Base-by-base conservation (phyloP, 1,140 invertebrate species). In the Augochlora pura region DNA sequence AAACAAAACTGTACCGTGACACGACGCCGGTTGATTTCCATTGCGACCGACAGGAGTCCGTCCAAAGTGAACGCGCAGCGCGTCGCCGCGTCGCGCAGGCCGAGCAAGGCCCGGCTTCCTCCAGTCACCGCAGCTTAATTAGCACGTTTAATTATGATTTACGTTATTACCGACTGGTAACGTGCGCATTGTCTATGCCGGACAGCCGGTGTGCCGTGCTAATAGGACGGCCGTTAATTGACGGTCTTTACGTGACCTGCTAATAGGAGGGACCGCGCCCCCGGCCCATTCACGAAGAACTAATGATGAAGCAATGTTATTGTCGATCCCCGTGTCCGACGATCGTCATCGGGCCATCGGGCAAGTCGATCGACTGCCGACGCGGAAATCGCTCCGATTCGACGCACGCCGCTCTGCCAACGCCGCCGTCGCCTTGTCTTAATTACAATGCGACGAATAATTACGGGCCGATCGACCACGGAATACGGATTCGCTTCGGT, bases 71-170 rank as follows among this genome's bases (percentile, higher is more conserved):
- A 18, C n/a, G n/a, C n/a, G n/a, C n/a, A n/a, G n/a, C 10, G 1
- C 42, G 4, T 16, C 16, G 49, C 0, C 14, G 14, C 21, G 5
- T 21, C 49, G 14, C 42, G 42, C n/a, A n/a, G n/a, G n/a, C n/a
- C n/a, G n/a, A n/a, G n/a, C n/a, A n/a, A n/a, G n/a, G 14, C 10
- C 21, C n/a, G 21, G n/a, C 54, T 57, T 57, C 54, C 39, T 10
- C 9, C n/a, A 18, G 42, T 46, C 42, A 18, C 21, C 2, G n/a
- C 42, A 21, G 27, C 64, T 71, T 78, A 57, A 82, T 84, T 68
- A 62, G 14, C 57, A 46, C 62, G 39, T 52, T 70, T 84, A 72
- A 79, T 84, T 78, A 79, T 64, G 38, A 70, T 84, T 84, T 82
- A 82, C 46, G 68, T 69, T 79, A 81, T 84, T 72, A 72, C 32